These are phyloP conservation scores for Rattus norvegicus DNA, from an alignment of 2,113 vertebrate genomes.

Conservation along the genomic window GRCr8 NC_086034.1:19467001-19467500, in stretches of 20 bases:
- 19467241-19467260: slow-evolving; percentile 78
- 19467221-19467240: slow-evolving; percentile 76
- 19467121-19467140: slow-evolving; percentile 68
- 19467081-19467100: slow-evolving; percentile 57
- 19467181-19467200: slow-evolving; percentile 78
- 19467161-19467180: slow-evolving; percentile 71
- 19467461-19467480: slow-evolving; percentile 81
- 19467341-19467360: slow-evolving; percentile 46
- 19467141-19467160: slow-evolving; percentile 80
- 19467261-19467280: slow-evolving; percentile 70
- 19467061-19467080: slow-evolving; percentile 61
- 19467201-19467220: slow-evolving; percentile 80
- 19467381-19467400: neutral
- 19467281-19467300: slow-evolving; percentile 34
- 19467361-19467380: slow-evolving; percentile 12
- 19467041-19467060: slow-evolving; percentile 43
- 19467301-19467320: neutral
- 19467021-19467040: slow-evolving; percentile 50
- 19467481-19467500: slow-evolving; percentile 73
- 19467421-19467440: slow-evolving; percentile 54
- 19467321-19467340: neutral
- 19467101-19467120: slow-evolving; percentile 69
- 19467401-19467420: slow-evolving; percentile 65
- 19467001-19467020: neutral
- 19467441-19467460: slow-evolving; percentile 64